phyloP scores from a whole-genome alignment of 2,113 vertebrate genomes.

The Coptodon rendalli region DNA sequence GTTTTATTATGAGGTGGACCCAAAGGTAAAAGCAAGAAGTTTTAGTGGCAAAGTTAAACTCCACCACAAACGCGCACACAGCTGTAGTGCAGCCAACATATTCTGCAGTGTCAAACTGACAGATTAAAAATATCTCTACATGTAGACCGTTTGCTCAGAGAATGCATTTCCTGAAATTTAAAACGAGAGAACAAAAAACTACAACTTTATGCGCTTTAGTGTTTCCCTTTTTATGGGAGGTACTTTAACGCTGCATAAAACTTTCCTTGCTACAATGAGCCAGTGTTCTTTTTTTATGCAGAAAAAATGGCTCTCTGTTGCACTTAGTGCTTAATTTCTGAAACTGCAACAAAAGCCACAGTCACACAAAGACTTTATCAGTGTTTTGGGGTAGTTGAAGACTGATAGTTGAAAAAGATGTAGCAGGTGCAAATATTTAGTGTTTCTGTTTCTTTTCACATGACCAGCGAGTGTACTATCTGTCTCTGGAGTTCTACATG shows the following conservation, averaged over 20 bases:
- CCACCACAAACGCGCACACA: fast-evolving
- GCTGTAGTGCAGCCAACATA: neutral
- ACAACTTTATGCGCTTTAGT: neutral
- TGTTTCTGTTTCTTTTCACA: neutral
- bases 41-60: neutral
- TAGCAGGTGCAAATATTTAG: neutral
- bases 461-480: constrained; percentile 88
- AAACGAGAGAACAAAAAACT: neutral
- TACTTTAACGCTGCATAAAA: neutral
- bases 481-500: constrained; percentile 98
- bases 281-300: neutral
- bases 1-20: constrained; percentile 87
- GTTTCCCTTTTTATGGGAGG: neutral
- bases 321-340: neutral
- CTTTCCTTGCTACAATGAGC: neutral
- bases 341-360: neutral
- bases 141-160: neutral
- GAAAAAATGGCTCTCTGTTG: neutral
- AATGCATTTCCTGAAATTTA: neutral
- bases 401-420: neutral
- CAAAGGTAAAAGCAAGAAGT: constrained; percentile 75
- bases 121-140: neutral
- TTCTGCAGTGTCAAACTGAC: neutral
- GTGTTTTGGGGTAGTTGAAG: neutral
- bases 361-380: neutral